These are phyloP conservation scores for Gobionotothen gibberifrons DNA, from an alignment of 2,797 vertebrate genomes.

Conservation along the genomic window DNA sequence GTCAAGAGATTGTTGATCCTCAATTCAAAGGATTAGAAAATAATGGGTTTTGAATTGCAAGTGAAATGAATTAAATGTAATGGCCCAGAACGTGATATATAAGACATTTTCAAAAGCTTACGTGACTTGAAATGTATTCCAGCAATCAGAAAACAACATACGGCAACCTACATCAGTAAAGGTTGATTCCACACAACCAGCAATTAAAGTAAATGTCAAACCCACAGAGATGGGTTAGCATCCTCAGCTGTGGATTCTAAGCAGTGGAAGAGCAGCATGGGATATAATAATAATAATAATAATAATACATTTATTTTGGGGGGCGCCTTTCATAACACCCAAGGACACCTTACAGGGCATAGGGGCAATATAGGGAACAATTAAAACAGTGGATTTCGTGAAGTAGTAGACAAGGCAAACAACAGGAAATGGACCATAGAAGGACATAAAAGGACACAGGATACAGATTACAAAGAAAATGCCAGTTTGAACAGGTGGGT, in stretches of 20 bases:
- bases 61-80: background rate
- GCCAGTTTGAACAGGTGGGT: no score
- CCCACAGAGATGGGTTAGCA: slow-evolving; percentile 7
- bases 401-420: no score
- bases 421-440: no score
- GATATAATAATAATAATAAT: no score
- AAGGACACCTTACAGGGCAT: no score
- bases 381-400: no score
- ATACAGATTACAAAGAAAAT: no score
- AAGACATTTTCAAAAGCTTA: background rate
- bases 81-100: background rate
- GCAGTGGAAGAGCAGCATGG: background rate
- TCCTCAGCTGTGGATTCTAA: slow-evolving; percentile 6
- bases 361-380: no score
- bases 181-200: background rate
- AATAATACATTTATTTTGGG: no score
- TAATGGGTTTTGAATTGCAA: slow-evolving; percentile 8
- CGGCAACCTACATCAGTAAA: slow-evolving; percentile 6
- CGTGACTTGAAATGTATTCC: background rate
- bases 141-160: background rate
- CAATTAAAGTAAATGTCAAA: slow-evolving; percentile 38
- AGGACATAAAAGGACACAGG: no score
- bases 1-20: slow-evolving; percentile 1
- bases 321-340: no score
- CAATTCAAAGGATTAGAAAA: background rate